Base-by-base conservation (phyloP, 2,113 vertebrate species). In the Eurypyga helias region DNA sequence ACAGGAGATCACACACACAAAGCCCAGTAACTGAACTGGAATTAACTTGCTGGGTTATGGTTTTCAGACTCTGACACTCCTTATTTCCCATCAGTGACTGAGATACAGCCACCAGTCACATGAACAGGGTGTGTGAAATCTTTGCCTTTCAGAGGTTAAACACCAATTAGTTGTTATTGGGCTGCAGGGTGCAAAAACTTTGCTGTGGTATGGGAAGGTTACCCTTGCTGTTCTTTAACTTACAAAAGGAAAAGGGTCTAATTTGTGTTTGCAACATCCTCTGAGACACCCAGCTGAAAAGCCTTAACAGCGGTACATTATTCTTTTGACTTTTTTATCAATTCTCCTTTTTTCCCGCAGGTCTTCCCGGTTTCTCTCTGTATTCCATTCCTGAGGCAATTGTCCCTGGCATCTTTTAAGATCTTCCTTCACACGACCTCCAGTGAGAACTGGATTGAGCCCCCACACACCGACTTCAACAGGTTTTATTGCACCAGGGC, bases 391-490 rank as follows among this genome's bases (percentile, higher is more conserved):
- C 48, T 43, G 13, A 69, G 20, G 5, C 51, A 75, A 14, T 38
- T 73, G 29, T 51, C 12, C 49, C 20, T 49, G 29, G 15, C 21
- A 64, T 24, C 41, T 54, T 25, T 54, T 52, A 54, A 78, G 18
- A 21, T 71, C 18, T 62, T 70, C 26, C 18, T 62, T 70, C 26
- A n/a, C 23, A 7, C 2, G 1, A 0, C 21, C 4, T 61, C 58
- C 31, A 46, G 14, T 10, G 43, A 76, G 55, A 67, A 46, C 0
- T 46, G 36, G 6, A 18, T 41, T 13, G 52, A 78, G 24, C 5
- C 11, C 4, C 11, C 11, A 7, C 4, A 48, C 3, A n/a, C 5
- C n/a, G 21, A n/a, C 10, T 14, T 11, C 0, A 0, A 11, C 20
- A 52, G 33, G 26, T 70, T 84, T 87, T 60, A 29, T 6, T 70